Base-by-base conservation (phyloP, 1,140 invertebrate species). In the Cherax destructor region DNA sequence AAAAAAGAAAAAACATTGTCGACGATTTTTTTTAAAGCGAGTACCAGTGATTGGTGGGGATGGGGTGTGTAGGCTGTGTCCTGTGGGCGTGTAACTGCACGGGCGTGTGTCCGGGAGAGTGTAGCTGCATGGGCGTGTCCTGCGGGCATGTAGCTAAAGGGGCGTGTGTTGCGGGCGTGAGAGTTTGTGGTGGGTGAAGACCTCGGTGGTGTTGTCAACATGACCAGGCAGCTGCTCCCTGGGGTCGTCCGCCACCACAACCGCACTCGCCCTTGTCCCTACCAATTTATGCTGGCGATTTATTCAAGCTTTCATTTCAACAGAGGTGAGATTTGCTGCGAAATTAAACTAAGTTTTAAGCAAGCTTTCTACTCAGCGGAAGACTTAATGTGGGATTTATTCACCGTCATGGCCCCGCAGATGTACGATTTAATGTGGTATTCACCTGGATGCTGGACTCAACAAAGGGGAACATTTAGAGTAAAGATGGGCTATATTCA, bases 221-320 rank as follows among this genome's bases (percentile, higher is more conserved):
- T 9, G 69, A 74, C 69, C 69, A 30, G n/a, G 7, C 69, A 9
- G n/a, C 69, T 30, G 7, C n/a, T 10, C n/a, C 24, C 69, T 7
- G 69, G n/a, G n/a, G 65, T n/a, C 6, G 24, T 4, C 69, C 6
- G 7, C 6, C n/a, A 0, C 69, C 69, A 74, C 69, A 3, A 16
- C n/a, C 5, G 69, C 13, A 13, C 65, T 30, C n/a, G 69, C n/a
- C n/a, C 69, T 74, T 74, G 69, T 74, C n/a, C n/a, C 69, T 30
- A 30, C 21, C 69, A 74, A 24, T 74, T 74, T 74, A 74, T 74
- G 24, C 24, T 74, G n/a, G 69, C 69, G 69, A 30, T 74, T 74
- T 74, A 74, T 30, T n/a, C 21, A 74, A 30, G 69, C 69, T 74
- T 74, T 74, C 30, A 74, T 74, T 74, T 74, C 24, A 74, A 30